Evolutionary conservation across 2,797 vertebrate genomes (phyloP).

Genomic region (Graptemys geographica): DNA sequence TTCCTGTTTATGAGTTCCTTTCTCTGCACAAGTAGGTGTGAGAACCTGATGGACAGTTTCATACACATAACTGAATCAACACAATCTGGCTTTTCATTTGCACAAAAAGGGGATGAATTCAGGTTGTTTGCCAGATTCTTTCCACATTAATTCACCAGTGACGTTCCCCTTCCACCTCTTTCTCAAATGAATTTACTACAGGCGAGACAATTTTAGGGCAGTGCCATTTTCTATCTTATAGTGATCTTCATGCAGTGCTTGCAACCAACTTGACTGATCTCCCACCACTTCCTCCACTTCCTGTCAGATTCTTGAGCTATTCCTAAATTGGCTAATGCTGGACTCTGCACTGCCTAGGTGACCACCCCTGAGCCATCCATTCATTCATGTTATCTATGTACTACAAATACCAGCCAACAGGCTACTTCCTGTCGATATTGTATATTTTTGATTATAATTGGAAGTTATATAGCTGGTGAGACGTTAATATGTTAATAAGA

Average conservation of each 20-base stretch:
- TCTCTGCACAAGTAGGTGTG: neutral
- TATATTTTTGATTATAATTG: neutral
- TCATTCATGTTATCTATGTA: too few relatives aligned
- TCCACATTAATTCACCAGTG: neutral
- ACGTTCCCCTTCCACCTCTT: neutral
- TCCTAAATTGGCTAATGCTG: neutral
- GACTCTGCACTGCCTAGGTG: too few relatives aligned
- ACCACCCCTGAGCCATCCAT: too few relatives aligned
- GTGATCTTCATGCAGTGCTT: neutral
- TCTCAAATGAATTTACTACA: neutral
- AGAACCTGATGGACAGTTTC: neutral
- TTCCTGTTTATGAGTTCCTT: neutral
- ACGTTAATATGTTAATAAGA: neutral
- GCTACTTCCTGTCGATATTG: neutral
- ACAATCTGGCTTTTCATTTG: fast-evolving
- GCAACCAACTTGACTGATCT: fast-evolving
- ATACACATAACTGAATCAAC: neutral
- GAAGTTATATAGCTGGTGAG: neutral
- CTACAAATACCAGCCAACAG: neutral
- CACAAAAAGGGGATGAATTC: neutral
- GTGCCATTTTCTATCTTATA: neutral
- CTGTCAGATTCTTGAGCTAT: neutral
- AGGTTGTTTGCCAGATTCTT: neutral
- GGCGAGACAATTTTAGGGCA: neutral
- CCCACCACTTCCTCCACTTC: neutral